These are phyloP conservation scores for Brachionus asplanchnoidis DNA, from an alignment of 1,140 invertebrate genomes.

Conservation along the genomic window DNA sequence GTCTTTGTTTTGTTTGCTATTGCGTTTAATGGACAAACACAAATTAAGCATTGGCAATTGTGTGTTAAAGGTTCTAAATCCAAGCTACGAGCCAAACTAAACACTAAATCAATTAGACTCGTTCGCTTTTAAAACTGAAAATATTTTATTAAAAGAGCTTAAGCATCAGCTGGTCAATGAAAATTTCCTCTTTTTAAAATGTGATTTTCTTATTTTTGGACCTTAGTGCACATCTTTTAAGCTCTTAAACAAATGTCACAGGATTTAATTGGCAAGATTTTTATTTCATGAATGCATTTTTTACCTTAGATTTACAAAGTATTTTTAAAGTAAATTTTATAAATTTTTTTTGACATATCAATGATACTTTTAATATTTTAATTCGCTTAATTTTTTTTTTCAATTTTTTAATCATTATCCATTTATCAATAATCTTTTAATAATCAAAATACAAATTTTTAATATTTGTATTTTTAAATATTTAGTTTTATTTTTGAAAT, in stretches of 20 bases:
- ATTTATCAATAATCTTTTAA: too few relatives aligned
- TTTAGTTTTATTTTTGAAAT: too few relatives aligned
- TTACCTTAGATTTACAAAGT: too few relatives aligned
- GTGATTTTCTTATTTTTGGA: not conserved
- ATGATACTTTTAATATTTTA: too few relatives aligned
- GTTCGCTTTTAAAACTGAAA: not conserved
- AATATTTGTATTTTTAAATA: too few relatives aligned
- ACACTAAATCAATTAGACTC: not conserved
- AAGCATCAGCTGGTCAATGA: not conserved
- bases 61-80: not conserved
- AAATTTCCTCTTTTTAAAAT: conserved; percentile 23
- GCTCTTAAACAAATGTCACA: not conserved
- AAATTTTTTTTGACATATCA: too few relatives aligned
- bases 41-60: not conserved
- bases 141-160: not conserved
- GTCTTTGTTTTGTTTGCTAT: not conserved
- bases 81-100: not conserved
- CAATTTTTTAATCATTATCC: too few relatives aligned
- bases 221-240: conserved; percentile 4
- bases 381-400: too few relatives aligned
- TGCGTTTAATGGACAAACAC: not conserved
- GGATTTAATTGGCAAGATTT: conserved; percentile 20
- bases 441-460: too few relatives aligned
- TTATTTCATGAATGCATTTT: too few relatives aligned
- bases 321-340: too few relatives aligned